A percentile compares a stretch with the other conserved stretches of the same genome.
phyloP scores from a whole-genome alignment of 2,113 vertebrate species.

The Acrocephalus kingi region DNA sequence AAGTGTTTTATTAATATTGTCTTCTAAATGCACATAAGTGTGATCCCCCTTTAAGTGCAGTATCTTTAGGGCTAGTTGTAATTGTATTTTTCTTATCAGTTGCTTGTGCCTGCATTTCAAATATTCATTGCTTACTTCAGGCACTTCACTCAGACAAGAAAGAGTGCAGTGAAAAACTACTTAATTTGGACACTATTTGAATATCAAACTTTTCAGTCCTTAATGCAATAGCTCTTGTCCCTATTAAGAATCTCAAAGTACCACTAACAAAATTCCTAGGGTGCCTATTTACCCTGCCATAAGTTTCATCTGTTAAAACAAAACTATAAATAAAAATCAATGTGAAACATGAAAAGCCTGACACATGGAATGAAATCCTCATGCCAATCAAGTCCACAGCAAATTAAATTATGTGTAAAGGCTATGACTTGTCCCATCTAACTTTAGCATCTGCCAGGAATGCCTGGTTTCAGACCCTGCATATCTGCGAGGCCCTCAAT shows the following conservation, averaged over 20 bases:
- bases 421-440: not conserved
- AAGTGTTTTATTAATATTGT: conserved; percentile 73
- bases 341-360: not conserved
- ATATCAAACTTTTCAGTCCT: conserved; percentile 42
- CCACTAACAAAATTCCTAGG: not conserved
- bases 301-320: not conserved
- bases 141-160: conserved; percentile 47
- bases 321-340: not conserved
- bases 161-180: conserved; percentile 11
- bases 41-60: conserved; percentile 60
- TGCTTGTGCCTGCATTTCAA: conserved; percentile 64
- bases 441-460: not conserved
- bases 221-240: not conserved
- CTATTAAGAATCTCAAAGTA: not conserved
- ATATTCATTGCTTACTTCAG: conserved; percentile 64
- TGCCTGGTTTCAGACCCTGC: not conserved
- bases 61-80: conserved; percentile 70
- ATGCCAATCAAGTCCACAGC: not conserved
- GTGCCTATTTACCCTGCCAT: not conserved
- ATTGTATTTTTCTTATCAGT: conserved; percentile 73
- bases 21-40: conserved; percentile 65
- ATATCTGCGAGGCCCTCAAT: rapidly evolving
- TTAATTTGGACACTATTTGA: conserved; percentile 37
- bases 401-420: not conserved
- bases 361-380: not conserved